These are phyloP conservation scores for Tonatia bakeri DNA, from an alignment of 2,113 vertebrate genomes.

Conservation along the genomic window DNA sequence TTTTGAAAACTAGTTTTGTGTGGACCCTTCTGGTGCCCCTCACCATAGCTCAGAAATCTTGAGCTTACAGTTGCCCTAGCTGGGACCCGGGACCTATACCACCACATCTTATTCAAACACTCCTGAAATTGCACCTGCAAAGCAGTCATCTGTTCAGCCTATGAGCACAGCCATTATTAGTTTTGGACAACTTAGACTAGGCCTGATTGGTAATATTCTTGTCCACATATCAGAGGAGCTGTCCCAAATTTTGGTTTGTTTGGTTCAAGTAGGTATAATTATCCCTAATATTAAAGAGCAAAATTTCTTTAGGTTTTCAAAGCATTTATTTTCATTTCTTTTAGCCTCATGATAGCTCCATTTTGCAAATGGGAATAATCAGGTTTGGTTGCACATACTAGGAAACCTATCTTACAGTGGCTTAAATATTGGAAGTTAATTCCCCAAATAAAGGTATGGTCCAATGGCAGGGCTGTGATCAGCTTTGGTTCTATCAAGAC, in stretches of 20 bases:
- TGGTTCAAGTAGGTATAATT: background rate
- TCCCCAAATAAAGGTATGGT: background rate
- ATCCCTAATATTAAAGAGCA: background rate
- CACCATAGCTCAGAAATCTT: background rate
- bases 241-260: background rate
- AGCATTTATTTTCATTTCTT: constrained; percentile 22
- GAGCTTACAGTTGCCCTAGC: background rate
- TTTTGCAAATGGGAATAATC: background rate
- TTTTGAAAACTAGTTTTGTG: background rate
- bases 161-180: background rate
- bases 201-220: background rate
- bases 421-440: background rate
- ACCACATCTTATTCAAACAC: background rate
- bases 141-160: background rate
- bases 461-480: background rate
- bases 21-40: background rate
- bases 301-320: background rate
- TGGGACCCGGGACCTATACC: background rate
- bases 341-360: background rate
- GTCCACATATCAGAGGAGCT: background rate
- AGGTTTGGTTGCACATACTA: background rate
- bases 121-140: background rate
- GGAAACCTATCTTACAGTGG: background rate
- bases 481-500: background rate
- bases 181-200: background rate